These are phyloP conservation scores for Diuraphis noxia DNA, from an alignment of 1,140 invertebrate genomes.

Conservation along the genomic window DNA sequence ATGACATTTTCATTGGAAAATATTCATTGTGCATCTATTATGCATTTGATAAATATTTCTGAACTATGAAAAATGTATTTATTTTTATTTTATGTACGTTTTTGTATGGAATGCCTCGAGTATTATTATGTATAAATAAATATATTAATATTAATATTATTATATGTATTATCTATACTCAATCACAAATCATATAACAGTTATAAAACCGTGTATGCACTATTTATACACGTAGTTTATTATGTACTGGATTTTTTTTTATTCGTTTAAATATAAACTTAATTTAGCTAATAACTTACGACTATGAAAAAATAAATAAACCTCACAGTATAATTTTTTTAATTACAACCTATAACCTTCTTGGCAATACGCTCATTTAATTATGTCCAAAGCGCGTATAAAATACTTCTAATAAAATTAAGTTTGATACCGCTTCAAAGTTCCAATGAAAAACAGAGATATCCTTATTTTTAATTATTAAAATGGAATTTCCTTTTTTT, in stretches of 20 bases:
- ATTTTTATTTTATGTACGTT: neutral
- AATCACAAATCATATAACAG: neutral
- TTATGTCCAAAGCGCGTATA: neutral
- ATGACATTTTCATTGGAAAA: neutral
- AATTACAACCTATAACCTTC: neutral
- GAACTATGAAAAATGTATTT: neutral
- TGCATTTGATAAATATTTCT: neutral
- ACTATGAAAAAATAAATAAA: neutral
- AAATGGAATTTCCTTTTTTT: neutral
- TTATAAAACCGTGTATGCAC: neutral
- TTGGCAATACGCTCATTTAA: conserved; percentile 1
- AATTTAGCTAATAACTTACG: neutral
- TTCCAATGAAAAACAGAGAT: neutral
- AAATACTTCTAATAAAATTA: conserved; percentile 11
- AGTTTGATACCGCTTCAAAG: neutral
- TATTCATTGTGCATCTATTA: neutral
- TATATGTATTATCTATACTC: too few species aligned
- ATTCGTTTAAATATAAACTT: neutral
- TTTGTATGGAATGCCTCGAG: neutral
- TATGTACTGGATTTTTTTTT: neutral
- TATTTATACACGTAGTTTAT: neutral
- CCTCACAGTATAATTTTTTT: neutral
- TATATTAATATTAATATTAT: too few species aligned
- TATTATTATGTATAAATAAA: neutral
- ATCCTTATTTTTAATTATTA: conserved; percentile 14